phyloP scores from a whole-genome alignment of 2,113 vertebrate genomes.

The Brienomyrus brachyistius region DNA sequence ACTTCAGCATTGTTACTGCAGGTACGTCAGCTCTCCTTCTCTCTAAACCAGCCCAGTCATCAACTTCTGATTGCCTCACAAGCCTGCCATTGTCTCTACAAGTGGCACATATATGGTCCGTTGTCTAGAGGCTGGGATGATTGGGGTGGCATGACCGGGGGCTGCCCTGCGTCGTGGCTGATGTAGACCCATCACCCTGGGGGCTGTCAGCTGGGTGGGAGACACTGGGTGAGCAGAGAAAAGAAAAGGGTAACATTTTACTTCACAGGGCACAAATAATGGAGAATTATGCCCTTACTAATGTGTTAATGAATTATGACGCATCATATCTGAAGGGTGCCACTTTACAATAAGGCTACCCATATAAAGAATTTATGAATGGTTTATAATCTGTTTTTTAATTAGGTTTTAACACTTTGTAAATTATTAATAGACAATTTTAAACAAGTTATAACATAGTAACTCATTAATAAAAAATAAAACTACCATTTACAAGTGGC shows the following conservation, averaged over 20 bases:
- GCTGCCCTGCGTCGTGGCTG: constrained; percentile 20
- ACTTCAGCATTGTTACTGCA: neutral
- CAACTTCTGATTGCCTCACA: neutral
- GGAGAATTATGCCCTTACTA: neutral
- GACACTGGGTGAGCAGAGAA: constrained; percentile 37
- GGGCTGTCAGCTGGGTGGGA: constrained; percentile 51
- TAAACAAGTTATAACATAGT: too few species aligned
- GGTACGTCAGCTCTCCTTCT: neutral
- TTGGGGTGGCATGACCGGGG: constrained; percentile 51
- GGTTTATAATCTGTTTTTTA: too few species aligned
- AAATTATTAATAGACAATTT: too few species aligned
- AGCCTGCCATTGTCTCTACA: neutral
- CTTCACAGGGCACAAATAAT: neutral
- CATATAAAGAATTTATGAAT: too few species aligned
- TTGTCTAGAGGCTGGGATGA: constrained; percentile 47
- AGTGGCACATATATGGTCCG: neutral
- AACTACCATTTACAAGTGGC: too few species aligned
- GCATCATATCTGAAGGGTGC: neutral
- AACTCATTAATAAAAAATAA: too few species aligned
- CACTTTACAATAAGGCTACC: too few species aligned
- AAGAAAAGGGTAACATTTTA: neutral
- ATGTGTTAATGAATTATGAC: neutral
- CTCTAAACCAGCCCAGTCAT: neutral
- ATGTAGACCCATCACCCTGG: constrained; percentile 34
- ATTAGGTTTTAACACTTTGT: too few species aligned